Base-by-base conservation (phyloP, 2,888 invertebrate species). In the Bombyx huttoni region DNA sequence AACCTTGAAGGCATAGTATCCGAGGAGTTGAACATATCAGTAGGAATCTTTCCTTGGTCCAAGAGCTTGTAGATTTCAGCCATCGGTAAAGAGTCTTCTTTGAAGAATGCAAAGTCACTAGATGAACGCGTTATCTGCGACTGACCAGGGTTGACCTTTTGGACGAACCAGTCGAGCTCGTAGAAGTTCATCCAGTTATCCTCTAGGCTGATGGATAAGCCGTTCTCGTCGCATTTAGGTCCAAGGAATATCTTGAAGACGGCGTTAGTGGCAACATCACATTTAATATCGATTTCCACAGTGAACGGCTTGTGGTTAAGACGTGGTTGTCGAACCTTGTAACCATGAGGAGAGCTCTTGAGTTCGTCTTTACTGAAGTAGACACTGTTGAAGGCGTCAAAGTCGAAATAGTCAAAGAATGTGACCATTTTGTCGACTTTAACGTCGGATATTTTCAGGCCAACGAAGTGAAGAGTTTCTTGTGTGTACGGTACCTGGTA, bases 301-400 rank as follows among this genome's bases (percentile, higher is more conserved):
- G 81, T 86, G 88, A 94, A 94, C 1, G 90, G 89, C 57, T 92
- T 91, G 81, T 94, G 92, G 78, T 93, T 92, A 45, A 94, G 81
- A 61, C 94, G 92, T 58, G 91, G 88, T 72, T 94, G 93, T 51
- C 92, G 91, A 8, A 91, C 90, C 60, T 90, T 81, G 62, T 90
- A 89, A 6, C 61, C 59, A 49, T 87, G 68, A 1, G 78, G 70
- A 53, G 85, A 72, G 24, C 12, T 49, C 49, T 77, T 73, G 13
- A 78, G 65, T 48, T 83, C 78, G 7, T 79, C 64, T 14, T 70
- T 59, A 48, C 61, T 70, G 52, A 67, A 73, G 64, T 59, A 74
- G 7, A 81, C 74, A 59, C 85, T 89, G 67, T 91, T 92, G 61
- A 89, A 90, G 46, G 91, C 89, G 62, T 92, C 91, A 47, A 91